Evolutionary conservation across 1,140 invertebrate genomes (phyloP), one percentile per base, ranked within the genome.

Genomic region (Proctacanthus coquilletti): DNA sequence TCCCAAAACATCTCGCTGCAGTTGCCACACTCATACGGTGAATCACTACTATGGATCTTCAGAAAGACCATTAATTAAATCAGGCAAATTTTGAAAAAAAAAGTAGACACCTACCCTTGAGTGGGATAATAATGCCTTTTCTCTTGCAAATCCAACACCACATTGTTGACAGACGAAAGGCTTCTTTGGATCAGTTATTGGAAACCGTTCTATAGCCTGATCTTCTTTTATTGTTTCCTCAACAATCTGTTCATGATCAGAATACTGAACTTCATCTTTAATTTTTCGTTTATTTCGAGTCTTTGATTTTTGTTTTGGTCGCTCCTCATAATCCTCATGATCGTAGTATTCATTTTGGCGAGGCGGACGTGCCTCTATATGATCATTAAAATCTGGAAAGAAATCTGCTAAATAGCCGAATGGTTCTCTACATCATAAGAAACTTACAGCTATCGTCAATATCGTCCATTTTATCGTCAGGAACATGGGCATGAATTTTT

Each of bases 1-100:
- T 80, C 77, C 76, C 77, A 83, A 49, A 82, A 84, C 70, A 83
- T 73, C 49, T 84, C 80, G 36, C 72, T 72, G 46, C 82, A 84
- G 40, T 71, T 71, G 19, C 70, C 70, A 51, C 82, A 84, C 47
- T 84, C 80, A 43, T 77, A 71, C 0, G 80, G 76, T 18, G 75
- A 77, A 46, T 84, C 80, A 21, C 79, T 75, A 21, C 72, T 75
- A 52, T 82, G 80, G 21, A 80, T 66, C 50, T 78, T 55, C 0
- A 61, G 53, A 33, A 23, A n/a, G 11, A 15, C 8, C 6, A 32
- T 8, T 5, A 6, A 18, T 35, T n/a, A n/a, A n/a, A n/a, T n/a
- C n/a, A n/a, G n/a, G n/a, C n/a, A n/a, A n/a, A n/a, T n/a, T n/a
- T 4, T 17, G 6, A 29, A 30, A 36, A 39, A 38, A 15, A 14